Percentiles rank a stretch among this genome's conserved stretches.
These are phyloP conservation scores for Neosilurus hyrtlii DNA, from an alignment of 2,797 vertebrate genomes.

Conservation along the genomic window DNA sequence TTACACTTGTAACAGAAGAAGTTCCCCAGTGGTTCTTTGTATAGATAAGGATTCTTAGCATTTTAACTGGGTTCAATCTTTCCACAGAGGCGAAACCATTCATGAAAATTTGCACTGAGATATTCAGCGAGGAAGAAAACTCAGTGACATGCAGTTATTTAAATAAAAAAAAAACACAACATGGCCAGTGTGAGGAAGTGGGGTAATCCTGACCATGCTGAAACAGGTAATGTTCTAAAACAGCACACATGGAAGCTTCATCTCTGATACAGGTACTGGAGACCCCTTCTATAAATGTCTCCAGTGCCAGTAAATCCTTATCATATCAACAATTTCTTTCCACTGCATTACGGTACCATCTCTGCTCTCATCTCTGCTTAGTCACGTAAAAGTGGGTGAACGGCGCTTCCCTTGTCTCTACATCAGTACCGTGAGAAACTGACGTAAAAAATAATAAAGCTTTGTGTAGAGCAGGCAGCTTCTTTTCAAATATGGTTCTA, in stretches of 20 bases:
- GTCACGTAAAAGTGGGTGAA: background rate
- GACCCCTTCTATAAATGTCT: background rate
- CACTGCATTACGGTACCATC: no score
- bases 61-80: background rate
- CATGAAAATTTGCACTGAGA: background rate
- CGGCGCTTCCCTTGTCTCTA: no score
- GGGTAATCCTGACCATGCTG: background rate
- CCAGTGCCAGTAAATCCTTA: background rate
- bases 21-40: background rate
- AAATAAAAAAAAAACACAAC: background rate
- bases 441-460: background rate
- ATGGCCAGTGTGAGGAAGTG: background rate
- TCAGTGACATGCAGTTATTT: background rate
- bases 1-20: background rate
- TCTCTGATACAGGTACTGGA: background rate
- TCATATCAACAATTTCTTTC: background rate
- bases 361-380: background rate
- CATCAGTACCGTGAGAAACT: background rate
- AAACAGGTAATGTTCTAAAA: background rate
- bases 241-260: background rate
- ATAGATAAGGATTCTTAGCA: background rate
- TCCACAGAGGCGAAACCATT: background rate
- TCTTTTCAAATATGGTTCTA: background rate
- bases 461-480: background rate
- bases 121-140: background rate